phyloP scores from a whole-genome alignment of 2,888 invertebrate genomes.

The Hydroisotoma schaefferi region DNA sequence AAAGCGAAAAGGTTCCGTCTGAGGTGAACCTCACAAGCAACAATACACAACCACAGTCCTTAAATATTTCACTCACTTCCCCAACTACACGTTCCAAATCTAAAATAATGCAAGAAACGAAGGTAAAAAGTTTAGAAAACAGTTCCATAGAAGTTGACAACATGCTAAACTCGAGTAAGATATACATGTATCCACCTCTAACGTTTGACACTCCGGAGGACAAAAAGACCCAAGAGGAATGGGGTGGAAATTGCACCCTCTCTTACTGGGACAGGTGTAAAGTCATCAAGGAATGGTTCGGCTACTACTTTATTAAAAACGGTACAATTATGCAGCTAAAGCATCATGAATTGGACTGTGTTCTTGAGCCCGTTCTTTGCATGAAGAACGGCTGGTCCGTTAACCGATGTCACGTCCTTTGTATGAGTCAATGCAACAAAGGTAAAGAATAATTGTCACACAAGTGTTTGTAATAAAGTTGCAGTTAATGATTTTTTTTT shows the following conservation, averaged over 20 bases:
- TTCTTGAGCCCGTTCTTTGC: slow-evolving; percentile 27
- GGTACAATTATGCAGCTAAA: slow-evolving; percentile 10
- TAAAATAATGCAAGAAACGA: no score
- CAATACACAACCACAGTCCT: no score
- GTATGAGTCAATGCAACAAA: slow-evolving; percentile 35
- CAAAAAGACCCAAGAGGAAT: slow-evolving; percentile 26
- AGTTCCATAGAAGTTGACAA: neutral
- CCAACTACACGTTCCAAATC: no score
- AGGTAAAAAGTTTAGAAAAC: neutral
- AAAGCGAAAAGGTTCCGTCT: no score
- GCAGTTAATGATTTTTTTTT: slow-evolving; percentile 12
- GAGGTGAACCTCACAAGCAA: no score
- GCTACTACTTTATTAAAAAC: slow-evolving; percentile 15
- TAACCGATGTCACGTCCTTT: slow-evolving; percentile 41
- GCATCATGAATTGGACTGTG: slow-evolving; percentile 18
- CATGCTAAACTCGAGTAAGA: neutral
- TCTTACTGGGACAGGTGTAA: slow-evolving; percentile 26
- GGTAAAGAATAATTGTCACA: slow-evolving; percentile 3
- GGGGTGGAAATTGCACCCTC: slow-evolving; percentile 29
- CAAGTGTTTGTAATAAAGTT: neutral
- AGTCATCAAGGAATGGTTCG: slow-evolving; percentile 21
- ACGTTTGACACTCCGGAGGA: slow-evolving; percentile 20
- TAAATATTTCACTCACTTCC: no score
- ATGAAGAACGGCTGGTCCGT: slow-evolving; percentile 34
- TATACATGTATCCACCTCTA: neutral